These are phyloP conservation scores for Stegodyphus mimosarum DNA, from an alignment of 1,140 invertebrate genomes.

Conservation along the genomic window DNA sequence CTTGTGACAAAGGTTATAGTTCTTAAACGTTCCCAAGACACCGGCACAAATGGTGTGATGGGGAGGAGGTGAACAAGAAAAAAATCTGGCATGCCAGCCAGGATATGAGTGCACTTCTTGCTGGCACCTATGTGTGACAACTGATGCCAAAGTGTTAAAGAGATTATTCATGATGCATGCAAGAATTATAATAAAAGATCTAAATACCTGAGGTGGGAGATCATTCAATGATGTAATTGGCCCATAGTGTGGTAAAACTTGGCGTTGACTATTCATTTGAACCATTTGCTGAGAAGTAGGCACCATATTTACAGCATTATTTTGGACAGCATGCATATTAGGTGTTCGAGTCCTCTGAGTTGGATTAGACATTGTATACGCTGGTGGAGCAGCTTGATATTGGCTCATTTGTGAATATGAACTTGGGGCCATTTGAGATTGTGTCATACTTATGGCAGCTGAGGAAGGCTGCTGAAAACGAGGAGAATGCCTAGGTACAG, in stretches of 20 bases:
- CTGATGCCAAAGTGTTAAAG: not conserved
- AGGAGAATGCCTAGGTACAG: constrained; percentile 8
- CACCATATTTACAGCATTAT: constrained; percentile 36
- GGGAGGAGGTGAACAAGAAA: too few relatives aligned
- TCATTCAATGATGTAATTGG: constrained; percentile 29
- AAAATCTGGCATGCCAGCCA: too few relatives aligned
- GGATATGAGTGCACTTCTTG: too few relatives aligned
- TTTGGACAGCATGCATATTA: constrained; percentile 64
- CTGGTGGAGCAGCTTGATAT: constrained; percentile 42
- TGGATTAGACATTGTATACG: constrained; percentile 14
- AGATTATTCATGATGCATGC: not conserved
- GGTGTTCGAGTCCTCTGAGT: constrained; percentile 44
- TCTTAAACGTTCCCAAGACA: too few relatives aligned
- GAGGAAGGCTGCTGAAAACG: constrained; percentile 65
- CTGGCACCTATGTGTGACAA: too few relatives aligned
- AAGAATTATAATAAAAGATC: not conserved
- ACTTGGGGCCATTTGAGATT: constrained; percentile 1
- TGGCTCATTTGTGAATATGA: constrained; percentile 30
- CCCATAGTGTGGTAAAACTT: constrained; percentile 19
- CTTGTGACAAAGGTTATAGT: too few relatives aligned
- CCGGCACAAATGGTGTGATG: too few relatives aligned
- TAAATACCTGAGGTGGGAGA: constrained; percentile 42
- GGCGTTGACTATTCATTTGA: constrained; percentile 63
- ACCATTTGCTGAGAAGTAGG: constrained; percentile 56
- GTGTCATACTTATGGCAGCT: constrained; percentile 5